A percentile compares a stretch with the other conserved stretches of the same genome.
Conservation (phyloP, 2,888 invertebrate species). For the Sphaerophoria taeniata region DNA sequence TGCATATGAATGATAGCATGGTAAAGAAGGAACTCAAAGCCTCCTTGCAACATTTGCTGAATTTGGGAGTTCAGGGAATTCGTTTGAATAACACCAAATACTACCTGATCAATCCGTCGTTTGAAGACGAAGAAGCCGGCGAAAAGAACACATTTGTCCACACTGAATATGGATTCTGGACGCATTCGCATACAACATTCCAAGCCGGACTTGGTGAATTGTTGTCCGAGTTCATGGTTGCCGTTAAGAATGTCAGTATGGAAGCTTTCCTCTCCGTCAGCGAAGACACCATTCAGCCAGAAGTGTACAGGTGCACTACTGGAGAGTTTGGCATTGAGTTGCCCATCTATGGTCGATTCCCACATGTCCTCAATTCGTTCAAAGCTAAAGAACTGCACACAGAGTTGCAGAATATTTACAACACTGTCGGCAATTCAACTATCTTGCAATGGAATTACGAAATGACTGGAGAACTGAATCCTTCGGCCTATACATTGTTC, state of each 20-base stretch:
- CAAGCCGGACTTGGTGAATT: slow-evolving; percentile 84
- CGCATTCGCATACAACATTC: slow-evolving; percentile 87
- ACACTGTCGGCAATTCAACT: slow-evolving; percentile 77
- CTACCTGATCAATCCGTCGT: slow-evolving; percentile 83
- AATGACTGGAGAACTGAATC: slow-evolving; percentile 75
- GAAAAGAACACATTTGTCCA: slow-evolving; percentile 81
- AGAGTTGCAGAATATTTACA: slow-evolving; percentile 77
- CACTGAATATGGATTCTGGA: slow-evolving; percentile 86
- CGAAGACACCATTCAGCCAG: slow-evolving; percentile 79
- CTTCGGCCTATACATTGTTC: slow-evolving; percentile 86
- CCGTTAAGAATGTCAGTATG: slow-evolving; percentile 85
- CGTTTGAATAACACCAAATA: slow-evolving; percentile 87
- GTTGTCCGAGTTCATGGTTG: slow-evolving; percentile 86
- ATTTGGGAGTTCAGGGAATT: slow-evolving; percentile 92
- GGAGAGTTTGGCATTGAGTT: slow-evolving; percentile 79
- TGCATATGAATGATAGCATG: slow-evolving; percentile 89
- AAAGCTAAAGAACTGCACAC: slow-evolving; percentile 77
- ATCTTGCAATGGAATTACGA: slow-evolving; percentile 83
- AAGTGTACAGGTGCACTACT: slow-evolving; percentile 77
- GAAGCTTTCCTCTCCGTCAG: slow-evolving; percentile 83
- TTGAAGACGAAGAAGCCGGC: slow-evolving; percentile 82
- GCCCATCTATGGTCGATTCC: slow-evolving; percentile 80
- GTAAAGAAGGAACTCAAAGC: slow-evolving; percentile 87
- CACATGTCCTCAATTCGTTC: slow-evolving; percentile 76
- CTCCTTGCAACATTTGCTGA: slow-evolving; percentile 88